phyloP scores from a whole-genome alignment of 1,140 invertebrate species.

The Homarus americanus region DNA sequence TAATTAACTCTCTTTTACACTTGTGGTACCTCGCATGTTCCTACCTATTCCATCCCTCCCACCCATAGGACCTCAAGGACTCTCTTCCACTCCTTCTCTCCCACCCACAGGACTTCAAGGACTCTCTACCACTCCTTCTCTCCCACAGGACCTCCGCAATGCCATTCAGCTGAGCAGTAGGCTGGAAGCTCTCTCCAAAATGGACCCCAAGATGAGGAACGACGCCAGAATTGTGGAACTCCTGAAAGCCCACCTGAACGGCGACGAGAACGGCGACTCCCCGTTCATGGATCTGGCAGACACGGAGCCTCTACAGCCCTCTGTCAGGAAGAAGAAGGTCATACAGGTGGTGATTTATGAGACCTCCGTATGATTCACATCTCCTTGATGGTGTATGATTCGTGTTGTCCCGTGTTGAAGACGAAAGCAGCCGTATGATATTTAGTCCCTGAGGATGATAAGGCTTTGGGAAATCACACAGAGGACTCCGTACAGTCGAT shows the following conservation, averaged over 20 bases:
- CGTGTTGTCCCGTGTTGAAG: no score
- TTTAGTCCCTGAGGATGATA: no score
- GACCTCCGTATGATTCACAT: conserved; percentile 83
- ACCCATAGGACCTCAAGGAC: background rate
- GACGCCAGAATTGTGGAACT: conserved; percentile 73
- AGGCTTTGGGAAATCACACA: no score
- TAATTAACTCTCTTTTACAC: no score
- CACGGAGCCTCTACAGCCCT: background rate
- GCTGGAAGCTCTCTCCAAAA: conserved; percentile 74
- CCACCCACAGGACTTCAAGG: background rate
- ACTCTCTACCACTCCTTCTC: background rate
- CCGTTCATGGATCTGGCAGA: background rate
- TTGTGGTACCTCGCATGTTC: no score
- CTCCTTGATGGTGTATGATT: no score
- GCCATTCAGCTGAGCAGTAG: conserved; percentile 75
- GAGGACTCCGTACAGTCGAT: no score
- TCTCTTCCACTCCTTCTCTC: no score
- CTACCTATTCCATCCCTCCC: background rate
- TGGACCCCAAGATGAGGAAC: conserved; percentile 68
- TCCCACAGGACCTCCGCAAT: conserved; percentile 21
- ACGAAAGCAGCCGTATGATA: no score
- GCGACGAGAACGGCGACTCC: background rate
- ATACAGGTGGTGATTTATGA: conserved; percentile 93
- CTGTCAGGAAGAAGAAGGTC: conserved; percentile 77
- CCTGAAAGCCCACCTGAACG: conserved; percentile 68